phyloP scores from a whole-genome alignment of 2,888 invertebrate species.

The Heteropelma amictum region DNA sequence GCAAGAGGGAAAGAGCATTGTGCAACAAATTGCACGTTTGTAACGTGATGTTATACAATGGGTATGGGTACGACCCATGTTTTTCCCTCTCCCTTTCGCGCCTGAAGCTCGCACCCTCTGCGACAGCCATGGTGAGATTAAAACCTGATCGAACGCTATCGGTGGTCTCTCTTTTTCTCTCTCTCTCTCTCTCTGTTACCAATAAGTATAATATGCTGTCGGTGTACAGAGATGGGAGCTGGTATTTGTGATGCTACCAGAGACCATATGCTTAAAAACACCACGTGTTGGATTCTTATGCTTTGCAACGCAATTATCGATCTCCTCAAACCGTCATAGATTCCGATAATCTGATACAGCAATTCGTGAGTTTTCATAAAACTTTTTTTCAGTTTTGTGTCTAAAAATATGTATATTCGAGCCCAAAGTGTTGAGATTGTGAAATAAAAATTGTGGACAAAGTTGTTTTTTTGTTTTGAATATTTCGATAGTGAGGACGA shows the following conservation, averaged over 20 bases:
- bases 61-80: conserved; percentile 30
- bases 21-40: conserved; percentile 68
- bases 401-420: too few relatives aligned
- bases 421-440: too few relatives aligned
- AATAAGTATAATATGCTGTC: too few relatives aligned
- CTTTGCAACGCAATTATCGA: conserved; percentile 20
- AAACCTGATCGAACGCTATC: conserved; percentile 46
- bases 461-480: not conserved
- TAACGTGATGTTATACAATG: conserved; percentile 56
- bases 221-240: too few relatives aligned
- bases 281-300: not conserved
- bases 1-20: conserved; percentile 59
- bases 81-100: conserved; percentile 41
- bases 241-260: too few relatives aligned
- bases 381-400: not conserved
- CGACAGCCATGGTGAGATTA: conserved; percentile 58
- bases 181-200: too few relatives aligned
- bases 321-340: conserved; percentile 38
- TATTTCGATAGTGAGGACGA: not conserved
- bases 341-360: conserved; percentile 18
- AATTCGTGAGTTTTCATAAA: too few relatives aligned
- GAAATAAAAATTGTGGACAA: not conserved
- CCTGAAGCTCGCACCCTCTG: conserved; percentile 36
- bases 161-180: too few relatives aligned
- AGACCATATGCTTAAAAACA: conserved; percentile 67